Evolutionary conservation across 2,797 vertebrate species (phyloP), one percentile per base, ranked within the genome.

Genomic region (Hapalemur alaotrensis): DNA sequence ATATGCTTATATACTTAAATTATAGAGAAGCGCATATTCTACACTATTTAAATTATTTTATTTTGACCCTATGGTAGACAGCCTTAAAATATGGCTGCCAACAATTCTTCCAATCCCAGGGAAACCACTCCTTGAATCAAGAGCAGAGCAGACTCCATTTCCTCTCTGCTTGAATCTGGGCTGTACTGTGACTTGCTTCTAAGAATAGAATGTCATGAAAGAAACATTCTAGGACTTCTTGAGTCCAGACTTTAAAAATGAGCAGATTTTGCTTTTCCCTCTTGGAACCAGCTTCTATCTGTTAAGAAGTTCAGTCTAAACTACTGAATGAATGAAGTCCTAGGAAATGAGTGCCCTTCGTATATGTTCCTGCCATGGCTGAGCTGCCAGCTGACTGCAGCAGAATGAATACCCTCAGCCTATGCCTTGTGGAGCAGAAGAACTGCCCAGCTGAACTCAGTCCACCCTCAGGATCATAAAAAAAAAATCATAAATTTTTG

Each of bases 1-100:
- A n/a, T 86, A 87, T 81, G 79, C 65, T 84, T 90, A 95, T 76
- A 13, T 81, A n/a, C 17, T 63, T 67, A 72, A 84, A 75, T 95
- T 76, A 85, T 38, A 48, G 69, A 63, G 57, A 86, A n/a, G 18
- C 48, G 35, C 20, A 78, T 57, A 57, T 76, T 84, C 12, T 48
- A 70, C 89, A 12, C 35, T 23, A 89, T 63, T 69, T 25, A 72
- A 93, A 32, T 80, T 32, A 89, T 28, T 93, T 97, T 50, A 78
- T 72, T 85, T 92, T 52, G 59, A 41, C 57, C 25, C 23, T 67
- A 57, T 35, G 67, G 59, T 43, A 67, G 73, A n/a, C 0, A 85
- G 50, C 41, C 72, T 93, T 85, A 59, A 65, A 76, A 70, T 46
- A 65, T 30, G 22, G 32, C 63, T 69, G n/a, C 63, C 50, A 52